Conservation (phyloP, 2,888 invertebrate genomes). For the Cactoblastis cactorum region DNA sequence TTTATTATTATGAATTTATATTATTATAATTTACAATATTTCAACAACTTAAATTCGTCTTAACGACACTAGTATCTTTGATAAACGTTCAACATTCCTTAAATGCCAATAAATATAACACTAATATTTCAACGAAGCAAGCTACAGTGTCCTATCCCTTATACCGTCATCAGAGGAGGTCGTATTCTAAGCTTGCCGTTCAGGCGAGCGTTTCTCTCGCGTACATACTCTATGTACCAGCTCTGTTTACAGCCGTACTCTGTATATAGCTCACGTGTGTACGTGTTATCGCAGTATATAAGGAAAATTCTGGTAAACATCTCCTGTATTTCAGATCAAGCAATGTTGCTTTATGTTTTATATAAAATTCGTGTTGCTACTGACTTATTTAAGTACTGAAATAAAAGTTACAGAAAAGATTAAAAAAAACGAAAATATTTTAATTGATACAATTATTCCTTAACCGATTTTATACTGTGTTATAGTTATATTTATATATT, state of each 20-base stretch:
- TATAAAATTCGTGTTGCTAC: background rate
- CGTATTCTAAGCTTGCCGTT: conserved; percentile 61
- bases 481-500: too few relatives aligned
- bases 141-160: conserved; percentile 26
- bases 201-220: conserved; percentile 54
- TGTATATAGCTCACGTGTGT: background rate
- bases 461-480: too few relatives aligned
- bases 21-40: too few relatives aligned
- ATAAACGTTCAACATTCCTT: too few relatives aligned
- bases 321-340: background rate
- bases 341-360: background rate
- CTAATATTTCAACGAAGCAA: background rate
- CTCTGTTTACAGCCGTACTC: conserved; percentile 3
- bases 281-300: background rate
- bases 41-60: too few relatives aligned
- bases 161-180: conserved; percentile 60
- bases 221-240: conserved; percentile 20
- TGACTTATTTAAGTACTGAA: background rate
- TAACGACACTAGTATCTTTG: too few relatives aligned
- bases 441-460: too few relatives aligned
- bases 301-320: conserved; percentile 6
- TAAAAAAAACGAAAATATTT: too few relatives aligned
- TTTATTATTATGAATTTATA: too few relatives aligned
- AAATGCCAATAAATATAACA: background rate
- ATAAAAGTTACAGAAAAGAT: too few relatives aligned